Evolutionary conservation across 1,140 invertebrate genomes (phyloP).

Genomic region (Probaryconus sp.): DNA sequence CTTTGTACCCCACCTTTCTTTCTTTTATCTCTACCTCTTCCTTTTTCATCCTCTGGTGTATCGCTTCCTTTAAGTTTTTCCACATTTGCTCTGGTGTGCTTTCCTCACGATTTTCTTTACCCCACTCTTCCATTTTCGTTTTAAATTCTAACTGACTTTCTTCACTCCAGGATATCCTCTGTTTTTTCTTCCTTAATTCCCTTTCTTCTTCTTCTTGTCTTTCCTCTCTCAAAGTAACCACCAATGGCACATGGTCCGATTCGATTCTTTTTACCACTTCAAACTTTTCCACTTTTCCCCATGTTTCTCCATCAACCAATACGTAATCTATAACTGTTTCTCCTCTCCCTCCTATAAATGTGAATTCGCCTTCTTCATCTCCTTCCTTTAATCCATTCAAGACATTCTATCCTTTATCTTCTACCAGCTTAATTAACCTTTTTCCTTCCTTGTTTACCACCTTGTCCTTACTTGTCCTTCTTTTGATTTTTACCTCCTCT

Average conservation of each 20-base stretch:
- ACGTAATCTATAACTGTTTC: slow-evolving; percentile 17
- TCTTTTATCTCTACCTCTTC: slow-evolving; percentile 9
- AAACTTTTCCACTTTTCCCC: background rate
- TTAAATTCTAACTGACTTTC: background rate
- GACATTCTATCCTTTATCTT: slow-evolving; percentile 23
- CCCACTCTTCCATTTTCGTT: slow-evolving; percentile 1
- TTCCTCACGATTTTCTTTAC: background rate
- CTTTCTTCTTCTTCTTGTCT: slow-evolving; percentile 5
- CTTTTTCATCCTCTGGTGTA: background rate
- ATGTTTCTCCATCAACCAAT: background rate
- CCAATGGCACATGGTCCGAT: slow-evolving; percentile 2
- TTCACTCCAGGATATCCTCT: slow-evolving; percentile 10
- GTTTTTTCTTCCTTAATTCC: background rate
- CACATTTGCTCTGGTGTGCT: background rate
- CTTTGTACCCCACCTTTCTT: slow-evolving; percentile 4
- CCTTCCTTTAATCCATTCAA: slow-evolving; percentile 11
- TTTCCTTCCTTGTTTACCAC: background rate
- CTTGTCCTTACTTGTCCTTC: slow-evolving; percentile 23
- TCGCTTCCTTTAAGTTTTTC: background rate
- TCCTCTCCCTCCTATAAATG: slow-evolving; percentile 27
- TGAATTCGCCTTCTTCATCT: slow-evolving; percentile 35
- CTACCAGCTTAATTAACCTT: slow-evolving; percentile 12
- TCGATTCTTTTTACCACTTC: background rate
- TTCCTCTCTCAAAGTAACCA: background rate
- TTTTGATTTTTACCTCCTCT: background rate